Base-by-base conservation (phyloP, 2,888 invertebrate species). In the Nemotelus pantherinus region DNA sequence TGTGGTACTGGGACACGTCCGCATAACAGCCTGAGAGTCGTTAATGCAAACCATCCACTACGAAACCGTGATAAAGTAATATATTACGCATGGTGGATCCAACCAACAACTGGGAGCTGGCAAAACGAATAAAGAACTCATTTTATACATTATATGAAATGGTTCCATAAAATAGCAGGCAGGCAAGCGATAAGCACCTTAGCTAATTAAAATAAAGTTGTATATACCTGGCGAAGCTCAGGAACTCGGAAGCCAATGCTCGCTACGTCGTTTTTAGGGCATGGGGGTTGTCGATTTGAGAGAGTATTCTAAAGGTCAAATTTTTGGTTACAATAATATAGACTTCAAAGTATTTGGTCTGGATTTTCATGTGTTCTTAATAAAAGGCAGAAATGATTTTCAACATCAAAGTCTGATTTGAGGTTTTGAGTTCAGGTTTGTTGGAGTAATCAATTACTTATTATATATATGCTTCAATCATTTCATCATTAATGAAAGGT, bases 131-230 rank as follows among this genome's bases (percentile, higher is more conserved):
- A 60, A 72, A 60, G 48, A 72, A 60, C 47, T 58, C 72, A 44
- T 75, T 64, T 48, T 75, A 64, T 63, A 63, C 43, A 75, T 75
- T 75, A 64, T 64, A 43, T 39, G 71, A 39, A 57, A 72, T 58
- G 47, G 57, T 64, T 43, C 64, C 63, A 75, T 75, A 75, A 75
- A 75, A 64, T 50, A 50, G 48, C 63, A 64, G 44, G 75, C 45
- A 63, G 55, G 76, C 65, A 41, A 53, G 9, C 57, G 76, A 67
- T 65, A 64, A 76, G 64, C 65, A 65, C 76, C 76, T 65, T 55
- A 64, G 65, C 65, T 76, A 76, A 76, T 76, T 76, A 76, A 76
- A 76, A 76, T 76, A 76, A 65, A 76, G 65, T 76, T 76, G 41
- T 25, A 25, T 25, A 25, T 72, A 45, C 58, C 71, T 67, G 67